A percentile compares a stretch with the other conserved stretches of the same genome.
These are phyloP conservation scores for Caranx melampygus DNA, from an alignment of 2,113 vertebrate genomes.

Conservation along the genomic window DNA sequence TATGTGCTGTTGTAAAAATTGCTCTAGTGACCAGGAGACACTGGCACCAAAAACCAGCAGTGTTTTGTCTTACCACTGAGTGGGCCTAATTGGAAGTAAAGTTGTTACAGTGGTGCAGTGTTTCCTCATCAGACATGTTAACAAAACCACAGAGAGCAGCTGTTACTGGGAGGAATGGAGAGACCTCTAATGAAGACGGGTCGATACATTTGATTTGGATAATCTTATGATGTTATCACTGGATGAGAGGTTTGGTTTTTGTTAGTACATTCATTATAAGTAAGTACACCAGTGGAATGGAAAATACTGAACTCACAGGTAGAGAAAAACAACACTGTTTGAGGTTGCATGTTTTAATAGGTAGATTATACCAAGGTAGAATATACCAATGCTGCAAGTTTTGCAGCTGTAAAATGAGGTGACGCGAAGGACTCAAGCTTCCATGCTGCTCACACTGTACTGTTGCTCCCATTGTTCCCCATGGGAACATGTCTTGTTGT, in stretches of 20 bases:
- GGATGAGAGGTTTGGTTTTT: neutral
- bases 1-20: constrained; percentile 12
- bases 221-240: neutral
- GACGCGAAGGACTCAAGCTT: neutral
- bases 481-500: too few species aligned
- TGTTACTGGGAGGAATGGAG: neutral
- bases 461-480: neutral
- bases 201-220: neutral
- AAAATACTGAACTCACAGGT: neutral
- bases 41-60: constrained; percentile 1
- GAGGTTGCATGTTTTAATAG: too few species aligned
- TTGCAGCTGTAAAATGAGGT: neutral
- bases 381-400: neutral
- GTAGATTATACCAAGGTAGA: too few species aligned
- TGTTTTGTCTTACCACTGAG: neutral
- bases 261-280: neutral
- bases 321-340: too few species aligned
- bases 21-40: constrained; percentile 20
- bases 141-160: neutral
- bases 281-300: neutral
- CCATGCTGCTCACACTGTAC: neutral
- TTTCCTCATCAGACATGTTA: neutral
- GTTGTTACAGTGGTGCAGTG: neutral
- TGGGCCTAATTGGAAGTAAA: constrained; percentile 1
- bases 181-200: too few species aligned